A percentile compares a stretch with the other conserved stretches of the same genome.
These are phyloP conservation scores for Protobothrops mucrosquamatus DNA, from an alignment of 2,113 vertebrate species.

Conservation along the genomic window DNA sequence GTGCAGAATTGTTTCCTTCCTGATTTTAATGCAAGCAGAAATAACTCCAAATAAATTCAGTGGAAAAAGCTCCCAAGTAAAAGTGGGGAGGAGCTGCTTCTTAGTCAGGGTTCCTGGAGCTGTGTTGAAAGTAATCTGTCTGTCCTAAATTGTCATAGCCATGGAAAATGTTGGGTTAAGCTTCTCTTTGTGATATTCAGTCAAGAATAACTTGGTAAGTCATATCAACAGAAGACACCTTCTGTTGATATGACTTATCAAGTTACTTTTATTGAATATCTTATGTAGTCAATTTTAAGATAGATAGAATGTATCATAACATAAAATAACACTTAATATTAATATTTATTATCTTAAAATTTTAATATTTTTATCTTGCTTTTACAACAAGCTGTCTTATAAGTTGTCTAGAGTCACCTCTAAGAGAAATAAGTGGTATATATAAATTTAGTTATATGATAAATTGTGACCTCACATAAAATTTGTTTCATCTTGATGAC, in stretches of 20 bases:
- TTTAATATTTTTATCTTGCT: neutral
- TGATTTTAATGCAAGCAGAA: neutral
- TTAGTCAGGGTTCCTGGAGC: neutral
- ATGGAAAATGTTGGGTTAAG: neutral
- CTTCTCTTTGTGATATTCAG: neutral
- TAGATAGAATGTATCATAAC: neutral
- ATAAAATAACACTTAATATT: neutral
- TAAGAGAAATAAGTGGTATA: neutral
- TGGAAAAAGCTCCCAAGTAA: neutral
- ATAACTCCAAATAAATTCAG: neutral
- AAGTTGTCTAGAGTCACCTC: neutral
- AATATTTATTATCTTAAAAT: neutral
- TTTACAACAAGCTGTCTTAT: neutral
- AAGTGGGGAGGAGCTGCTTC: neutral
- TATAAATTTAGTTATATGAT: neutral
- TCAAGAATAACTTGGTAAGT: no score
- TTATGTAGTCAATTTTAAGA: neutral
- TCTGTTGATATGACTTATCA: neutral
- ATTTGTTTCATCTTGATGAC: conserved; percentile 3
- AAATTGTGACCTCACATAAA: neutral
- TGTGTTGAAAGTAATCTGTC: neutral
- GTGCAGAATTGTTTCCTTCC: neutral
- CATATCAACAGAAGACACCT: neutral
- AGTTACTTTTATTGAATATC: neutral
- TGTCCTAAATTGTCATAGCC: neutral